Evolutionary conservation across 2,888 invertebrate genomes (phyloP).

Genomic region (Heliconius aoede): DNA sequence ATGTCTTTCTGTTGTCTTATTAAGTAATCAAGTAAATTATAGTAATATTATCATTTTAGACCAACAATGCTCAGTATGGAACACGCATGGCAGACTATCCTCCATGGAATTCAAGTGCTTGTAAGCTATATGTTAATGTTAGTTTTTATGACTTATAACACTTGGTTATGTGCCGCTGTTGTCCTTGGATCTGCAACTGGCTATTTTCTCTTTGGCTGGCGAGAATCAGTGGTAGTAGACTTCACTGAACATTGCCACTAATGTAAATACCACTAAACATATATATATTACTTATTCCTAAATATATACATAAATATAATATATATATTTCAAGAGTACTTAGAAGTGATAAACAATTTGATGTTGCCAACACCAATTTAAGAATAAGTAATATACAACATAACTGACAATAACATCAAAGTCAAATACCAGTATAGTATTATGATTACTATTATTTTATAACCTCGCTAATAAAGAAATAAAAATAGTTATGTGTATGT

Average conservation of each 20-base stretch:
- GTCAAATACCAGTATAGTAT: constrained; percentile 60
- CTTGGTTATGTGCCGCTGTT: constrained; percentile 95
- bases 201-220: constrained; percentile 98
- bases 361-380: background rate
- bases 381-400: constrained; percentile 6
- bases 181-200: constrained; percentile 95
- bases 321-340: constrained; percentile 16
- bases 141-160: constrained; percentile 98
- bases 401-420: constrained; percentile 28
- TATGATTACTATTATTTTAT: constrained; percentile 57
- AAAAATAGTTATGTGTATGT: constrained; percentile 66
- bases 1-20: background rate
- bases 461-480: constrained; percentile 63
- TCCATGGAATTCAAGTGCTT: constrained; percentile 95
- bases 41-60: constrained; percentile 73
- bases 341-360: constrained; percentile 8
- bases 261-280: constrained; percentile 54
- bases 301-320: background rate
- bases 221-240: constrained; percentile 95
- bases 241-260: constrained; percentile 98
- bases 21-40: constrained; percentile 4
- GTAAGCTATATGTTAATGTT: constrained; percentile 97
- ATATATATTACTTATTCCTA: constrained; percentile 23
- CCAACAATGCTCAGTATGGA: constrained; percentile 92
- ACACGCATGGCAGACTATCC: constrained; percentile 93